Conservation (phyloP, 2,797 vertebrate genomes). For the Schizothorax lantsangensis region DNA sequence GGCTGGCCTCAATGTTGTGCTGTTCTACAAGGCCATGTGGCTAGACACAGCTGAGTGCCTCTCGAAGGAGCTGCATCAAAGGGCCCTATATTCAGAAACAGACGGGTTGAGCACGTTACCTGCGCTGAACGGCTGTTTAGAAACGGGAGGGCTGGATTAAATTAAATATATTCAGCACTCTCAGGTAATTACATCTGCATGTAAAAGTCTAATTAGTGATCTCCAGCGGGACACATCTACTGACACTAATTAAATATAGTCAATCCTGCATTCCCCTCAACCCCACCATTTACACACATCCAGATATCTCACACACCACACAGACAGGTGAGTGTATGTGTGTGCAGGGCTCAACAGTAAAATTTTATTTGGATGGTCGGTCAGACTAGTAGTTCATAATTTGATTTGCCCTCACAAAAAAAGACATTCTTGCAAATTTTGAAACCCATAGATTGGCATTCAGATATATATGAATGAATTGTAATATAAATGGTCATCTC, state of each 20-base stretch:
- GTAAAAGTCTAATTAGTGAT: conserved; percentile 92
- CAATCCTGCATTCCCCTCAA: conserved; percentile 80
- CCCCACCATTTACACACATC: conserved; percentile 57
- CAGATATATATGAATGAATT: not conserved
- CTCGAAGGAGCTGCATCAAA: conserved; percentile 48
- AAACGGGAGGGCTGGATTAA: conserved; percentile 73
- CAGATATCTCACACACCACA: conserved; percentile 72
- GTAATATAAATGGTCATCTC: not conserved
- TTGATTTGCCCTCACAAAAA: not conserved
- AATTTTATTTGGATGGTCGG: not conserved
- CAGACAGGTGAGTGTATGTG: conserved; percentile 65
- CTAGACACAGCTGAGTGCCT: conserved; percentile 49
- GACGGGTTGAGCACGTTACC: conserved; percentile 47
- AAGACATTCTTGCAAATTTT: not conserved
- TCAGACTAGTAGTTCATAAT: not conserved
- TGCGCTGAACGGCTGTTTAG: conserved; percentile 55
- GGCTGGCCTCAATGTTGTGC: conserved; percentile 39
- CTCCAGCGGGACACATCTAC: conserved; percentile 88
- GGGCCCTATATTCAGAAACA: conserved; percentile 32
- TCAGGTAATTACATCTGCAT: conserved; percentile 91
- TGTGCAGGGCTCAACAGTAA: conserved; percentile 9
- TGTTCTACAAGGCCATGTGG: conserved; percentile 52
- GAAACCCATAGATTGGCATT: not conserved
- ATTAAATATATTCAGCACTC: conserved; percentile 78
- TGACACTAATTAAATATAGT: conserved; percentile 88